Percentiles rank a stretch among this genome's conserved stretches.
phyloP scores from a whole-genome alignment of 1,140 invertebrate species.

The Goniozus legneri region DNA sequence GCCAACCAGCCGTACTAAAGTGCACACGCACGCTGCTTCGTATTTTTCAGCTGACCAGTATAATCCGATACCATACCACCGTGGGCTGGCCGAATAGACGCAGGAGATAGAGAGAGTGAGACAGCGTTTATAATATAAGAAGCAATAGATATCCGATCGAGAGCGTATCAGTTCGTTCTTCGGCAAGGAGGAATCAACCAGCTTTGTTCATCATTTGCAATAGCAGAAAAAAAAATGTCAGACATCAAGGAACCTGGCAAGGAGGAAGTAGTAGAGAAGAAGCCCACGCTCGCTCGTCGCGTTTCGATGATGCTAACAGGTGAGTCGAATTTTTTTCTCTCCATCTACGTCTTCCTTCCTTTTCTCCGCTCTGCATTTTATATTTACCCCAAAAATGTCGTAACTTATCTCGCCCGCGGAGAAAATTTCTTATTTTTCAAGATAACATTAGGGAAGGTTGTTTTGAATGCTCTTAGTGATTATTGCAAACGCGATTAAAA shows the following conservation, averaged over 20 bases:
- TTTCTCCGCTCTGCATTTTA: not conserved
- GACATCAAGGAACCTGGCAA: constrained; percentile 17
- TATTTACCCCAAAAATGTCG: no score
- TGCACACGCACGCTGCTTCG: no score
- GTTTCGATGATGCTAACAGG: constrained; percentile 47
- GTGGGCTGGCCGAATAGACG: no score
- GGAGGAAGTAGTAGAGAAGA: constrained; percentile 24
- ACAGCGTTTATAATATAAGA: no score
- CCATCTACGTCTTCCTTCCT: not conserved
- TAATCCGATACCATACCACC: no score
- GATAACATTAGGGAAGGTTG: not conserved
- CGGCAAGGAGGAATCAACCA: no score
- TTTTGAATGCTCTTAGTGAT: not conserved
- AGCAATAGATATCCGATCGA: no score
- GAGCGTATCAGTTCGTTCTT: no score
- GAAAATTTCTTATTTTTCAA: not conserved
- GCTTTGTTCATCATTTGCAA: no score
- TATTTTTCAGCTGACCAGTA: no score
- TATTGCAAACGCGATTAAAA: not conserved
- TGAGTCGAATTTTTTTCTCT: constrained; percentile 16
- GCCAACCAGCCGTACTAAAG: no score
- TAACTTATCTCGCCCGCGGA: not conserved
- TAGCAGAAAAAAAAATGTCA: constrained; percentile 12
- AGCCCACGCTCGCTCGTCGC: constrained; percentile 39
- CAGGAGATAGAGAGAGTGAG: no score